Conservation (phyloP, 2,113 vertebrate species). For the Podilymbus podiceps region DNA sequence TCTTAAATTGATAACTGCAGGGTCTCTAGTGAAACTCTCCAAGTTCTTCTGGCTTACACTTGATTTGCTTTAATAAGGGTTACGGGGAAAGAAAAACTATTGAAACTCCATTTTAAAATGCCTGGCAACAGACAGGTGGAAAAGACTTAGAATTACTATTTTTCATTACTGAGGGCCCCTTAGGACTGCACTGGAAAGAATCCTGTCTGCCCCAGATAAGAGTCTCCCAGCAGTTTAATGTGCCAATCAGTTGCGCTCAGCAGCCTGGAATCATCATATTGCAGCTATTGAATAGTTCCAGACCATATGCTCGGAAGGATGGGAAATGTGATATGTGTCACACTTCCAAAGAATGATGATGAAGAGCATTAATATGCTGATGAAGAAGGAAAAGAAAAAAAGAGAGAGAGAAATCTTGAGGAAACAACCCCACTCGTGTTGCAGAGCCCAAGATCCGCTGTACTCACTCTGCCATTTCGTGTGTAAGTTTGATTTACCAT, state of each 20-base stretch:
- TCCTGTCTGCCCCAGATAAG: slow-evolving; percentile 67
- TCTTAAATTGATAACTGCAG: slow-evolving; percentile 33
- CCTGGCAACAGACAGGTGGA: slow-evolving; percentile 62
- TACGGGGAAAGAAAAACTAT: slow-evolving; percentile 51
- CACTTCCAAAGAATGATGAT: slow-evolving; percentile 50
- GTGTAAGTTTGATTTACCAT: not conserved
- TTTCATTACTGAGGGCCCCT: slow-evolving; percentile 65
- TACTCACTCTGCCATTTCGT: not conserved
- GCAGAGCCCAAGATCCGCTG: not conserved
- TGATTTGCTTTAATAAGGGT: slow-evolving; percentile 68
- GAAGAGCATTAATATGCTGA: slow-evolving; percentile 58
- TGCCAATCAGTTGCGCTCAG: slow-evolving; percentile 71
- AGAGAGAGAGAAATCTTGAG: not conserved
- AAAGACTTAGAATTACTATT: slow-evolving; percentile 63
- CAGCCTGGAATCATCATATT: slow-evolving; percentile 59
- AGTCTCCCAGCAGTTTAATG: slow-evolving; percentile 69
- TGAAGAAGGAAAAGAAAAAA: slow-evolving; percentile 4
- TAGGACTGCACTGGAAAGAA: slow-evolving; percentile 59
- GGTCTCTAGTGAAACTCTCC: slow-evolving; percentile 48
- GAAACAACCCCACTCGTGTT: not conserved
- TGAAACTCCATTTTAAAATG: slow-evolving; percentile 57
- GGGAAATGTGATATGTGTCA: slow-evolving; percentile 38
- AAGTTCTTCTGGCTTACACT: slow-evolving; percentile 58
- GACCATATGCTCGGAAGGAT: slow-evolving; percentile 63
- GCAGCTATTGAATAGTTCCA: slow-evolving; percentile 66